Evolutionary conservation across 2,113 vertebrate genomes (phyloP), one percentile per base, ranked within the genome.

Genomic region (Papio anubis): DNA sequence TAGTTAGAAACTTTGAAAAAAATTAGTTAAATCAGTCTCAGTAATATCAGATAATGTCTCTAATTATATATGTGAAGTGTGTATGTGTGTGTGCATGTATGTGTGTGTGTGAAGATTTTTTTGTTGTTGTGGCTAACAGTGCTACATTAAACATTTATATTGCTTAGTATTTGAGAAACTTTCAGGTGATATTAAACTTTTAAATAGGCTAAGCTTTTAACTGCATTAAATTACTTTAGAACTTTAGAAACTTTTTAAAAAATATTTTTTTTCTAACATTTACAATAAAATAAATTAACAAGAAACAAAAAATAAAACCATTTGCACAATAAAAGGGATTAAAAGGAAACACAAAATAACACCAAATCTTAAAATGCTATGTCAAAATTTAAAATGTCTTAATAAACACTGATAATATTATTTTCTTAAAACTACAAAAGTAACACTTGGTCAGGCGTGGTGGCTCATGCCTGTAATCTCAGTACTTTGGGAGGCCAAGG

Each of bases 301-400:
- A 38, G 75, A 90, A 96, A 82, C 48, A 92, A 23, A 81, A 88
- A 94, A 68, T 92, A 88, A 52, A 45, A 68, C 11, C 27, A 27
- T 61, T 55, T 55, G 17, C 52, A 43, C 55, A 86, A 45, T 86
- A 55, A 75, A 97, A 95, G 57, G 5, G 88, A 70, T 72, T 90
- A 25, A 82, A 2, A 89, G 45, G 70, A 64, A 64, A 64, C 61
- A 64, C 61, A 64, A 64, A 64, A 64, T 64, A 64, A 30, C 61
- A 64, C 55, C 43, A 95, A 89, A 79, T 86, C 14, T 80, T 76
- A 89, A 91, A 94, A 88, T 81, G 9, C 11, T n/a, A 25, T 20
- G 3, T 66, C 6, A 52, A 90, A 87, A 94, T 35, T 13, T 20
- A 95, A 86, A 91, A 95, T 43, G 32, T n/a, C 73, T n/a, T 79